Evolutionary conservation across 2,888 invertebrate species (phyloP), one percentile per base, ranked within the genome.

Genomic region (Carcina quercana): DNA sequence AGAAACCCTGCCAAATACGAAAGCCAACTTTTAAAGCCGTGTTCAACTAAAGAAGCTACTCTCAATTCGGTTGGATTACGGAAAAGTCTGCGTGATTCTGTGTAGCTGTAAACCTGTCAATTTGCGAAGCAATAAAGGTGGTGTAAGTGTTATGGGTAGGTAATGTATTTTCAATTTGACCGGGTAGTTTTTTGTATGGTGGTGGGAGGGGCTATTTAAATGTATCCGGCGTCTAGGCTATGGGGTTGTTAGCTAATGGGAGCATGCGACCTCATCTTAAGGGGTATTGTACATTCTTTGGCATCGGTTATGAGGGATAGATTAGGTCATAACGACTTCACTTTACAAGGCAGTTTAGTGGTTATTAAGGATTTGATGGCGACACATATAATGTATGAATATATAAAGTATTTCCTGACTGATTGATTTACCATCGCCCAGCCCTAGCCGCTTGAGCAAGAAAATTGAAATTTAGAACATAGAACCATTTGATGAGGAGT

Each of bases 1-100:
- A 32, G 42, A 28, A 43, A 68, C 43, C 56, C 65, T 19, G 21
- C 60, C 39, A 39, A n/a, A 60, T 40, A 59, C 25, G 19, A 59
- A 62, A n/a, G n/a, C n/a, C n/a, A n/a, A n/a, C n/a, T n/a, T n/a
- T n/a, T n/a, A n/a, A 53, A 60, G 42, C 27, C 30, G 11, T 24
- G 11, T 24, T 10, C 24, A n/a, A 24, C n/a, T 12, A 13, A 3
- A 38, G 47, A 37, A 37, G 13, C 13, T 35, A 12, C 56, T 37
- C 35, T 28, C n/a, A 44, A 53, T 33, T 59, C 42, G 25, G 57
- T 14, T 48, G 67, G 48, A 28, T 67, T 57, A 51, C 56, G 59
- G 64, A 66, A 67, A 69, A 65, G 51, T 69, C 56, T 54, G 38
- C 47, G 51, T 53, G 62, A 59, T 56, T 63, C 61, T 67, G 60